Conservation (phyloP, 2,888 invertebrate genomes). For the Hypomecis punctinalis region DNA sequence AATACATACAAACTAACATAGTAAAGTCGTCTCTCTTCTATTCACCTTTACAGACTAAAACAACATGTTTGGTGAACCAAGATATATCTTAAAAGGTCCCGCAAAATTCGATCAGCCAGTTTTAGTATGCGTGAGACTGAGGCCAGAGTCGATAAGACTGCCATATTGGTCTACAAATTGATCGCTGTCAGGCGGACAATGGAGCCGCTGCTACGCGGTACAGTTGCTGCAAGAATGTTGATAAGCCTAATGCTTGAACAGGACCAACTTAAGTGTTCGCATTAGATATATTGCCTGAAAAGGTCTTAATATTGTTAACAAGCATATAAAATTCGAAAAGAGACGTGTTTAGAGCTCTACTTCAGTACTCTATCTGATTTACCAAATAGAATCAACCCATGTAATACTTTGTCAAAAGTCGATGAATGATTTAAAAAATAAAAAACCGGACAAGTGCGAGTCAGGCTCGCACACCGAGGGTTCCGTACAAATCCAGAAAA, state of each 20-base stretch:
- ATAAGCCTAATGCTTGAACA: constrained; percentile 32
- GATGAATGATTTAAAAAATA: too few species aligned
- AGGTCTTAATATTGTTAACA: too few species aligned
- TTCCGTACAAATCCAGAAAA: too few species aligned
- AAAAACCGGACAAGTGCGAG: too few species aligned
- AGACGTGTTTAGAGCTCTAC: too few species aligned
- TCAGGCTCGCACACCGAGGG: too few species aligned
- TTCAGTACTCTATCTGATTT: too few species aligned
- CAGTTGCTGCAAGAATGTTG: constrained; percentile 32
- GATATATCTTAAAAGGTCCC: constrained; percentile 7
- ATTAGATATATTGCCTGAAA: too few species aligned
- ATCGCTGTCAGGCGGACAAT: constrained; percentile 44
- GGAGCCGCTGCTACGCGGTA: constrained; percentile 30
- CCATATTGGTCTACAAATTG: constrained; percentile 42
- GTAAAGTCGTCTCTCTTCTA: background rate
- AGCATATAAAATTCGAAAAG: too few species aligned
- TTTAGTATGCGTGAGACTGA: constrained; percentile 25
- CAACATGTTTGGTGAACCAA: background rate
- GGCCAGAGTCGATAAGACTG: constrained; percentile 31
- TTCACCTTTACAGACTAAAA: background rate
- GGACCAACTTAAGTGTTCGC: background rate
- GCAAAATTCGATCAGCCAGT: constrained; percentile 12
- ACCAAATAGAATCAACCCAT: too few species aligned
- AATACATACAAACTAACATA: background rate
- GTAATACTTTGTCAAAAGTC: too few species aligned